phyloP scores from a whole-genome alignment of 1,140 invertebrate genomes.

The Leguminivora glycinivorella region DNA sequence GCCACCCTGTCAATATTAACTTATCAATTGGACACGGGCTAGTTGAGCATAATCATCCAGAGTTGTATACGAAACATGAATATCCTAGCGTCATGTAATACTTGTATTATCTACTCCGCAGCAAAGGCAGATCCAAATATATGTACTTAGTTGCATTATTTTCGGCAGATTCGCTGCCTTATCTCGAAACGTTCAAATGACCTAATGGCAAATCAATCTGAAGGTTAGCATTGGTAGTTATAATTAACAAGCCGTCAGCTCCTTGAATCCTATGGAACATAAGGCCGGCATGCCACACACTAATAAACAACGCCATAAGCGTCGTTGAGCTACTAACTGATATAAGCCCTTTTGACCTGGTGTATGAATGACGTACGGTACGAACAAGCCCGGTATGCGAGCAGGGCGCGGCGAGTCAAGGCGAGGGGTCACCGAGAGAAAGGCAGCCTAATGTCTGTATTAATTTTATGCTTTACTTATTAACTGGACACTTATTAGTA shows the following conservation, averaged over 20 bases:
- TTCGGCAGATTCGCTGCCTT: neutral
- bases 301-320: slow-evolving; percentile 13
- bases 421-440: slow-evolving; percentile 67
- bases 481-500: slow-evolving; percentile 30
- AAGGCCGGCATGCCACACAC: slow-evolving; percentile 22
- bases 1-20: too few relatives aligned
- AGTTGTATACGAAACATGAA: too few relatives aligned
- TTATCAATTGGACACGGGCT: too few relatives aligned
- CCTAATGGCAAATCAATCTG: slow-evolving; percentile 3
- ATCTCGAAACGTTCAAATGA: neutral
- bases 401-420: slow-evolving; percentile 70
- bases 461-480: slow-evolving; percentile 49
- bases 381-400: slow-evolving; percentile 49
- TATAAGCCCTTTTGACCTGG: slow-evolving; percentile 21
- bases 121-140: neutral
- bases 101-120: too few relatives aligned
- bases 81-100: slow-evolving; percentile 28
- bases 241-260: slow-evolving; percentile 22
- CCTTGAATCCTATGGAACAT: slow-evolving; percentile 28
- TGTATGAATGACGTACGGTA: slow-evolving; percentile 47
- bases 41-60: too few relatives aligned
- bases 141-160: neutral
- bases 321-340: slow-evolving; percentile 4
- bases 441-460: slow-evolving; percentile 54
- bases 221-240: slow-evolving; percentile 11